Evolutionary conservation across 2,888 invertebrate genomes (phyloP).

Genomic region (Theristus sp.): DNA sequence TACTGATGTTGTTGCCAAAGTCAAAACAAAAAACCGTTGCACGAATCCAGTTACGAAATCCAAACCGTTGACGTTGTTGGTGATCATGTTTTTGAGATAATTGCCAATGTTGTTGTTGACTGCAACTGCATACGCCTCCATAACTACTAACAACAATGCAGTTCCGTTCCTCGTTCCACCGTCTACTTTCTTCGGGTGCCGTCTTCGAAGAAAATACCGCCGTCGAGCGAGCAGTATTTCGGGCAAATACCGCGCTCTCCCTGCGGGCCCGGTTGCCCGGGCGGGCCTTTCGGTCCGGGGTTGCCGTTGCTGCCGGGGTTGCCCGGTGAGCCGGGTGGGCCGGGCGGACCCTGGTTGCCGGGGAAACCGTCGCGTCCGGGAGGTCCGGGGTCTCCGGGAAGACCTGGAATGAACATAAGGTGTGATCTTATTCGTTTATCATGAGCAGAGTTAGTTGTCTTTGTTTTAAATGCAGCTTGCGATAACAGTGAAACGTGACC

Average conservation of each 20-base stretch:
- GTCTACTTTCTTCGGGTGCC: slow-evolving; percentile 11
- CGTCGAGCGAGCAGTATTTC: slow-evolving; percentile 15
- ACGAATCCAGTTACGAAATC: no score
- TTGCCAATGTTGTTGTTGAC: no score
- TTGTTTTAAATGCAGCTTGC: neutral
- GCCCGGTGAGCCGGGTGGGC: slow-evolving; percentile 11
- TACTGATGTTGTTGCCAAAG: no score
- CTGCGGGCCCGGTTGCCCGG: slow-evolving; percentile 12
- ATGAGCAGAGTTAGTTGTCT: neutral
- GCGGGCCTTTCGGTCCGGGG: slow-evolving; percentile 13
- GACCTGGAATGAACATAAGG: slow-evolving; percentile 5
- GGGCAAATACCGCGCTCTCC: slow-evolving; percentile 11
- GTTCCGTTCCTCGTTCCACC: no score
- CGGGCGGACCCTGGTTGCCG: slow-evolving; percentile 14
- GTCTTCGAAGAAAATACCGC: slow-evolving; percentile 11
- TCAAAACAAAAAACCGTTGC: no score
- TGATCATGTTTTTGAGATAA: no score
- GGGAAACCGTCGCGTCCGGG: slow-evolving; percentile 11
- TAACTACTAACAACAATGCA: no score
- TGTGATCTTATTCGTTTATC: neutral
- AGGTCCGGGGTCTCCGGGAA: slow-evolving; percentile 16
- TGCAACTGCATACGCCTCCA: no score
- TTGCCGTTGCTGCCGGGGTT: neutral
- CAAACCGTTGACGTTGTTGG: no score
- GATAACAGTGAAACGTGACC: neutral